A percentile compares a stretch with the other conserved stretches of the same genome.
Evolutionary conservation across 2,797 vertebrate species (phyloP).

Genomic region (Protonibea diacanthus): DNA sequence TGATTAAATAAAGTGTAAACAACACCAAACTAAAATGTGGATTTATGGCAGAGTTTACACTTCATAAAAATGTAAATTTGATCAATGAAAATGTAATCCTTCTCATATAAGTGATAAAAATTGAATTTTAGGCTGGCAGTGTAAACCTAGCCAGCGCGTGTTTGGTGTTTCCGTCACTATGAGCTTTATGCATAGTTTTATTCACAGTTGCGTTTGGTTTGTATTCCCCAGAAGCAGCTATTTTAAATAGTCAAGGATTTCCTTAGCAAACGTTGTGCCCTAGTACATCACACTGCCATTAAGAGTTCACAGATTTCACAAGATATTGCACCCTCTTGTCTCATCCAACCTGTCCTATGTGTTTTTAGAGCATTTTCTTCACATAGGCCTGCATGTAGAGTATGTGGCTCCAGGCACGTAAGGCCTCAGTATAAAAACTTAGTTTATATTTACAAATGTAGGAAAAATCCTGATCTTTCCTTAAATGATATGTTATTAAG

Average conservation of each 20-base stretch:
- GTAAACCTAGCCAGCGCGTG: not conserved
- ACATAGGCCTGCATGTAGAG: conserved; percentile 12
- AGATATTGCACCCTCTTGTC: conserved; percentile 49
- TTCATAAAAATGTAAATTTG: conserved; percentile 1
- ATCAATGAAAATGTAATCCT: not conserved
- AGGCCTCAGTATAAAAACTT: conserved; percentile 46
- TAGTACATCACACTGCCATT: conserved; percentile 16
- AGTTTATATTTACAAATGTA: conserved; percentile 59
- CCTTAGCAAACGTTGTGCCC: conserved; percentile 9
- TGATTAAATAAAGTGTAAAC: conserved; percentile 36
- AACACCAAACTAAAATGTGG: conserved; percentile 24
- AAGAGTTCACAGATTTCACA: conserved; percentile 45
- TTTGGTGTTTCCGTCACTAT: conserved; percentile 3
- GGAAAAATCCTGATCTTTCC: conserved; percentile 33
- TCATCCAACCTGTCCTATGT: conserved; percentile 24
- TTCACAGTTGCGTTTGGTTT: conserved; percentile 78
- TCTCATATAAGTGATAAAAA: not conserved
- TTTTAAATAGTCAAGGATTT: conserved; percentile 50
- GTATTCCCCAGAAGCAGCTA: conserved; percentile 64
- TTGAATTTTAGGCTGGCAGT: not conserved
- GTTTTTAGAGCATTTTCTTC: conserved; percentile 38
- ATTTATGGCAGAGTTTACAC: conserved; percentile 30
- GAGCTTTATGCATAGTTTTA: conserved; percentile 39
- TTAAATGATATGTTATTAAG: conserved; percentile 57
- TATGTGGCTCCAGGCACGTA: conserved; percentile 62